Evolutionary conservation across 2,888 invertebrate species (phyloP).

Genomic region (Noctua fimbriata): DNA sequence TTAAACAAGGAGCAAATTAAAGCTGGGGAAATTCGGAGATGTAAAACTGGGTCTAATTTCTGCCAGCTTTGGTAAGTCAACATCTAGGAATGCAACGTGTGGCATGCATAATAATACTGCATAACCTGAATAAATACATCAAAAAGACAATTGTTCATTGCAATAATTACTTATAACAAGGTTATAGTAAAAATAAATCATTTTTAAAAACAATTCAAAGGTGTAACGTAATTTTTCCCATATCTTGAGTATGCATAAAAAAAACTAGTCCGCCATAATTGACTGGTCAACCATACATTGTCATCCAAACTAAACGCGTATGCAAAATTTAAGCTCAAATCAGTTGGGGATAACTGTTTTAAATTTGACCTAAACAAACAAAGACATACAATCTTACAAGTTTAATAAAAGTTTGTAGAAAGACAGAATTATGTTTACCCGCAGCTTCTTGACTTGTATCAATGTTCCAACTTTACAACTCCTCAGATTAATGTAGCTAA

Average conservation of each 20-base stretch:
- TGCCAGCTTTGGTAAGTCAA: background rate
- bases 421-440: constrained; percentile 68
- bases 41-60: background rate
- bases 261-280: too few relatives aligned
- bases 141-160: background rate
- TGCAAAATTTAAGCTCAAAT: too few relatives aligned
- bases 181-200: too few relatives aligned
- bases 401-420: background rate
- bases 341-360: background rate
- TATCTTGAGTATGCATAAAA: too few relatives aligned
- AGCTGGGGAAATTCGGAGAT: background rate
- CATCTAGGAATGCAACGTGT: background rate
- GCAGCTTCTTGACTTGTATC: constrained; percentile 89
- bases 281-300: too few relatives aligned
- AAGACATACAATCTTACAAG: background rate
- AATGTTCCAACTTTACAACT: constrained; percentile 88
- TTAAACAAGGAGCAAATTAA: background rate
- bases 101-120: background rate
- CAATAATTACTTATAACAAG: background rate
- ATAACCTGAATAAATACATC: background rate
- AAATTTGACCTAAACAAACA: background rate
- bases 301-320: too few relatives aligned
- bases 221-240: too few relatives aligned
- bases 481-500: constrained; percentile 90
- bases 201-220: too few relatives aligned